Base-by-base conservation (phyloP, 2,113 vertebrate species). In the Peromyscus polionotus region DNA sequence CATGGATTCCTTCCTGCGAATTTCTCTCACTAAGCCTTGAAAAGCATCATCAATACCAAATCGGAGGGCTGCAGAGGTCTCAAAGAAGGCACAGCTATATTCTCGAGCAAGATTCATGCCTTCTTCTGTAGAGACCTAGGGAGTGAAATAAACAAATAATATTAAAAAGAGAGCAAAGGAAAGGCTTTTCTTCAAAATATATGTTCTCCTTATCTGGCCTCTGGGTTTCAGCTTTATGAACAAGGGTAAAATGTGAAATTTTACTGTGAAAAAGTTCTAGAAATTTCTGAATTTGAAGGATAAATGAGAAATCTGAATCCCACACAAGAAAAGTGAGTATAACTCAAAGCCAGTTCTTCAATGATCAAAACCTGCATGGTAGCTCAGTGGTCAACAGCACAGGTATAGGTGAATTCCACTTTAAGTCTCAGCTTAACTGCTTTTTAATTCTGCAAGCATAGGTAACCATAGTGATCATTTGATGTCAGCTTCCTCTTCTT, bases 21-120 rank as follows among this genome's bases (percentile, higher is more conserved):
- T 99, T 98, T 99, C 99, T 5, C 99, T 98, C 95, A 99, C 99
- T 76, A 99, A 98, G 39, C 99, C 98, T 0, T 99, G 98, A 93
- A 99, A 99, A 8, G 99, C 99, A 51, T 99, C 99, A 67, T 99
- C 99, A 22, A 99, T 99, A 95, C 99, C 99, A 94, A 99, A 99
- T 45, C 99, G 98, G 39, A 99, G 98, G 0, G 99, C 99, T 3
- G 99, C 99, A 1, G 99, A 99, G 1, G 99, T 99, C 98, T 99
- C 99, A 84, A 98, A 99, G 97, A 99, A 99, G 7, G 98, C 98
- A 87, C 99, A 99, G 39, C 98, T 98, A 54, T 99, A 99, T 96
- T 99, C 99, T 93, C 98, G 96, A 70, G 99, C 99, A 98, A 99
- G 98, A 83, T 96, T 98, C 90, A 97, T 97, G 28, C 99, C 99